A percentile compares a stretch with the other conserved stretches of the same genome.
Conservation (phyloP, 2,888 invertebrate genomes). For the Drosophila ezoana region DNA sequence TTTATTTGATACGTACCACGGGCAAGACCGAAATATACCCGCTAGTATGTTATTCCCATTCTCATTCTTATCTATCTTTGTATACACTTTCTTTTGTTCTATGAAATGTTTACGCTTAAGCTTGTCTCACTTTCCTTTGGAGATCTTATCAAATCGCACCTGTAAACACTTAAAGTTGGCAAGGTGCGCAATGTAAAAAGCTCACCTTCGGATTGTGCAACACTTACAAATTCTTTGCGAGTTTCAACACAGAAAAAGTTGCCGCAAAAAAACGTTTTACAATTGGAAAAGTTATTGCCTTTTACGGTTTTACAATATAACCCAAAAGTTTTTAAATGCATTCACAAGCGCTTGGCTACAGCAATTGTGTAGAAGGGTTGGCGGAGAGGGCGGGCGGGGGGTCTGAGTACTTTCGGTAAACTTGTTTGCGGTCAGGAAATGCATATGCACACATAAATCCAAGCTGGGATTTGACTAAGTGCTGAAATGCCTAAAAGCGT, state of each 20-base stretch:
- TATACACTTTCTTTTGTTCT: too few relatives aligned
- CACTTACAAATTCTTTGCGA: conserved; percentile 24
- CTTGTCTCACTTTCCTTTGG: background rate
- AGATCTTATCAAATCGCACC: conserved; percentile 8
- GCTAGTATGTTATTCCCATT: too few relatives aligned
- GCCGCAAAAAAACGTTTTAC: conserved; percentile 44
- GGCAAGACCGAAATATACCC: too few relatives aligned
- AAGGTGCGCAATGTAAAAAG: background rate
- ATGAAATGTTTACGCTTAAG: background rate
- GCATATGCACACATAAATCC: conserved; percentile 44
- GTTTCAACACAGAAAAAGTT: conserved; percentile 1
- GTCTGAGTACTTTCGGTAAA: conserved; percentile 23
- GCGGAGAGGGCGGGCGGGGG: background rate
- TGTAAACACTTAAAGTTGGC: conserved; percentile 9
- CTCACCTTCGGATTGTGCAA: conserved; percentile 10
- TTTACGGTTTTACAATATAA: conserved; percentile 51
- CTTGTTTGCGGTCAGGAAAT: conserved; percentile 44
- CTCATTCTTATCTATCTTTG: too few relatives aligned
- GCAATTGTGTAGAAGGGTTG: background rate
- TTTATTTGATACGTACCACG: too few relatives aligned
- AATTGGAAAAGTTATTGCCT: conserved; percentile 69
- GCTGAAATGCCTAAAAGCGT: conserved; percentile 50
- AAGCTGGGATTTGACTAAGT: conserved; percentile 57
- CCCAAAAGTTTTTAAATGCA: conserved; percentile 53
- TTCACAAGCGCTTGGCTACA: conserved; percentile 4